A percentile compares a stretch with the other conserved stretches of the same genome.
These are phyloP conservation scores for Oryctolagus cuniculus DNA, from an alignment of 2,113 vertebrate genomes.

Conservation along the genomic window mOryCun1.1 NC_091435.1:117537001-117537500, in stretches of 20 bases:
- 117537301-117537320: too few species aligned
- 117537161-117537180: neutral
- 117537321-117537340: neutral
- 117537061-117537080: neutral
- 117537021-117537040: neutral
- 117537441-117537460: neutral
- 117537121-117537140: neutral
- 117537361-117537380: neutral
- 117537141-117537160: too few species aligned
- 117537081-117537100: neutral
- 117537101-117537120: neutral
- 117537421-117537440: neutral
- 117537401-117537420: neutral
- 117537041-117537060: neutral
- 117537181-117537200: neutral
- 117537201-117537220: neutral
- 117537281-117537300: neutral
- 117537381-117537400: neutral
- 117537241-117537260: neutral
- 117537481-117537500: neutral
- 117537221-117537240: neutral
- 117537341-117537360: too few species aligned
- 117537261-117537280: neutral
- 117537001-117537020: neutral
- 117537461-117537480: neutral